These are phyloP conservation scores for Tapirus indicus DNA, from an alignment of 2,797 vertebrate genomes.

Conservation along the genomic window DNA sequence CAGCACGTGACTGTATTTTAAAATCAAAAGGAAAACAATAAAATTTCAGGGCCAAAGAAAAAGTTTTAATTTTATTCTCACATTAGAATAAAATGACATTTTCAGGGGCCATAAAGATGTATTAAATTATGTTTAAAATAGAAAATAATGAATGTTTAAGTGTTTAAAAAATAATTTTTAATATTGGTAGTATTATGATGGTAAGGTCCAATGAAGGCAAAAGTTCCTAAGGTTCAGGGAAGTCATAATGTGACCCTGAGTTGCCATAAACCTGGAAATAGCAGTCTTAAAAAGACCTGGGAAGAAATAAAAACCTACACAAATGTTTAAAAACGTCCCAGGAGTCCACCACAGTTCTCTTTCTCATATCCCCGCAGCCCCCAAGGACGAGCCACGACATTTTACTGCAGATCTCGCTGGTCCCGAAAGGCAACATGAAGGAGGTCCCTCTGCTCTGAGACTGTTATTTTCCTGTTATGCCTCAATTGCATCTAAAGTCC, in stretches of 20 bases:
- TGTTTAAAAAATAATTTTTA: not conserved
- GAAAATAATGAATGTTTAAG: not conserved
- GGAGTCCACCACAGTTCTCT: not conserved
- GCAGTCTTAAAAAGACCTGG: not conserved
- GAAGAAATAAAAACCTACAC: not conserved
- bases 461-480: constrained; percentile 64
- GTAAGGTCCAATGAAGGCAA: not conserved
- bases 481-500: constrained; percentile 74
- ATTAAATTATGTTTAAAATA: not conserved
- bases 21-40: not conserved
- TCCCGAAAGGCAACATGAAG: not conserved
- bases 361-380: not conserved
- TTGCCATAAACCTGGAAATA: not conserved
- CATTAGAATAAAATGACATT: not conserved
- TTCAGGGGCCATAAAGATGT: not conserved
- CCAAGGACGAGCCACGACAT: not conserved
- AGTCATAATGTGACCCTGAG: not conserved
- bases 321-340: not conserved
- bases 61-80: not conserved
- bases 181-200: not conserved
- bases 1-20: not conserved
- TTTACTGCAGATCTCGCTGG: not conserved
- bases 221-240: not conserved
- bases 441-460: not conserved
- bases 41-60: not conserved